Evolutionary conservation across 2,888 invertebrate species (phyloP), one percentile per base, ranked within the genome.

Genomic region (Drosophila tripunctata): DNA sequence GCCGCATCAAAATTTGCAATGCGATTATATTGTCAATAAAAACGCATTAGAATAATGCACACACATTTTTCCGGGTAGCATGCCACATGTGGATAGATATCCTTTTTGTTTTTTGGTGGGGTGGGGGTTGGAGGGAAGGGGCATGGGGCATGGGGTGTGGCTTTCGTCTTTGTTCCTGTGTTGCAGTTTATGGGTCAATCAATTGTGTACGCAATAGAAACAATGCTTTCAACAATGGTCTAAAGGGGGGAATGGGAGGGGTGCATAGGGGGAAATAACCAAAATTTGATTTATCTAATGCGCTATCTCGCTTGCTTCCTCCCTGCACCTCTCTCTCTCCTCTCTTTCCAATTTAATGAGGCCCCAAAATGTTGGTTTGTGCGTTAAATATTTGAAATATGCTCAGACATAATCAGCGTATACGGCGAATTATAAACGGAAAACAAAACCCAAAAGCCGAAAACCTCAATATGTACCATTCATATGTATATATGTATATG

Each of bases 1-100:
- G 57, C 57, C n/a, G 57, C 66, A 62, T 58, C 61, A 55, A 69
- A 60, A 57, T 55, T 48, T 57, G 55, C 70, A 55, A 47, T 45
- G 70, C 58, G 70, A 62, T 78, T 76, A 66, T 66, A 70, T 78
- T 76, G 78, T 67, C 79, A 80, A 78, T 74, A 78, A 74, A 76
- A 82, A 52, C 66, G 52, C 78, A 74, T 80, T 80, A 78, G 73
- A 75, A 80, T 77, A 77, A 72, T 77, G 75, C 68, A 67, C 64
- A 64, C 30, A 45, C n/a, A n/a, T n/a, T 40, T 50, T 63, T 38
- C 19, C n/a, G 35, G 30, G 41, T 19, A 14, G n/a, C 50, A 40
- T 52, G 47, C 52, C 43, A 54, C 43, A 56, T 64, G 43, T 65
- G 48, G n/a, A 1, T 44, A 17, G n/a, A n/a, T n/a, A n/a, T n/a